A percentile compares a stretch with the other conserved stretches of the same genome.
Evolutionary conservation across 2,888 invertebrate genomes (phyloP).

Genomic region (Pycnomerus fuliginosus): DNA sequence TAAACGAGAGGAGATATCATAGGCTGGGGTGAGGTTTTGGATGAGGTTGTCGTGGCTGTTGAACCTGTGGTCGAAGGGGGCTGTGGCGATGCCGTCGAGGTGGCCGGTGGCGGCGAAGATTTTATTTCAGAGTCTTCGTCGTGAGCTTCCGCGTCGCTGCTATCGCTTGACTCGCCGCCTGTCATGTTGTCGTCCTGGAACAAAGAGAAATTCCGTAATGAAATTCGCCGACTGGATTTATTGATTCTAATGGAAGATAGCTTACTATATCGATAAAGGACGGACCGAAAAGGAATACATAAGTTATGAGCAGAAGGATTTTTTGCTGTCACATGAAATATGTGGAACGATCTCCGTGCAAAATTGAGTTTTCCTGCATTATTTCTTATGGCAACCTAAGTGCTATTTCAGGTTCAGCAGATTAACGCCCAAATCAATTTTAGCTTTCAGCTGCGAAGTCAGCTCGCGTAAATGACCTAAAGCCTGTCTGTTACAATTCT

Average conservation of each 20-base stretch:
- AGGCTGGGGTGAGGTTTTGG: slow-evolving; percentile 28
- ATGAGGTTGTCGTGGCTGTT: slow-evolving; percentile 5
- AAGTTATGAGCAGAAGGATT: no score
- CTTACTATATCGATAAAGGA: not conserved
- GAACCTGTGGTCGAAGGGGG: slow-evolving; percentile 27
- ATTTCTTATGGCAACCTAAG: no score
- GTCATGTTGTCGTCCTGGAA: slow-evolving; percentile 53
- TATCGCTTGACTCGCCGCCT: slow-evolving; percentile 46
- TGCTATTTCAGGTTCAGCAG: no score
- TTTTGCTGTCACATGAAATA: no score
- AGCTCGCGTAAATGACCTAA: no score
- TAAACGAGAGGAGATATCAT: slow-evolving; percentile 48
- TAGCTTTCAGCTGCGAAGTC: no score
- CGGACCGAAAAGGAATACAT: not conserved
- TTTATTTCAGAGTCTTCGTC: slow-evolving; percentile 34
- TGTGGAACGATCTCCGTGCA: no score
- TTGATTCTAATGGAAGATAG: no score
- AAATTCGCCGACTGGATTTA: not conserved
- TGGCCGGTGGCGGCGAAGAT: slow-evolving; percentile 10
- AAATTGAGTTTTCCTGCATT: no score
- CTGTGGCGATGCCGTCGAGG: slow-evolving; percentile 27
- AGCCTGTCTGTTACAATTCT: no score
- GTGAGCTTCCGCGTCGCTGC: slow-evolving; percentile 46
- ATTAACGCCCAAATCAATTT: no score
- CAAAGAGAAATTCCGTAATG: slow-evolving; percentile 20